These are phyloP conservation scores for Machimus rusticus DNA, from an alignment of 2,888 invertebrate genomes.

Conservation along the genomic window DNA sequence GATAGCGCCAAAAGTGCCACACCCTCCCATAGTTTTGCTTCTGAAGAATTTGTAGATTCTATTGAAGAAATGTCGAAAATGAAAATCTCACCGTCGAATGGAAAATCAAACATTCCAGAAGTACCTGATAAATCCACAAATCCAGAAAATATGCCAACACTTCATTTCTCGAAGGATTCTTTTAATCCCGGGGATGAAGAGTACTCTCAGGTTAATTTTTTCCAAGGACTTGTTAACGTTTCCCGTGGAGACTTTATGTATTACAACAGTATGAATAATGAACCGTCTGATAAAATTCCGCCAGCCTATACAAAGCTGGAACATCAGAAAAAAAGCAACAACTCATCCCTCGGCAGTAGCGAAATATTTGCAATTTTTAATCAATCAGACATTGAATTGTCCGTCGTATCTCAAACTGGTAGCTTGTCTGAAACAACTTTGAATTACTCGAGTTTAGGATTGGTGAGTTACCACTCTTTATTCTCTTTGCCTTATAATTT, in stretches of 20 bases:
- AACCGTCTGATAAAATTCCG: slow-evolving; percentile 11
- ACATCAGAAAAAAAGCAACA: not conserved
- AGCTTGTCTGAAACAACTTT: slow-evolving; percentile 53
- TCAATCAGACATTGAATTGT: slow-evolving; percentile 52
- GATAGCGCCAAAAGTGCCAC: not conserved
- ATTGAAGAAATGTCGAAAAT: slow-evolving; percentile 43
- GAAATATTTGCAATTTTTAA: slow-evolving; percentile 54
- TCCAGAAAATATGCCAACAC: not conserved
- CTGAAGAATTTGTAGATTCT: slow-evolving; percentile 43
- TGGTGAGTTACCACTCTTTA: slow-evolving; percentile 52
- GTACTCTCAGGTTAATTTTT: slow-evolving; percentile 40
- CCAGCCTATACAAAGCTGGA: slow-evolving; percentile 44
- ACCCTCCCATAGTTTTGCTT: not conserved
- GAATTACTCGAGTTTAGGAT: slow-evolving; percentile 56
- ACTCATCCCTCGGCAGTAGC: not conserved
- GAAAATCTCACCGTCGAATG: not conserved
- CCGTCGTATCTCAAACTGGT: slow-evolving; percentile 49
- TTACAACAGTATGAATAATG: slow-evolving; percentile 25
- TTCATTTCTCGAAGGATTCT: not conserved
- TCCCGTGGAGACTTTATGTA: slow-evolving; percentile 52
- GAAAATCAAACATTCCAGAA: not conserved
- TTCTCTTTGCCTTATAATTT: not conserved
- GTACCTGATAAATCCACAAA: not conserved
- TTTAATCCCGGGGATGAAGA: slow-evolving; percentile 21
- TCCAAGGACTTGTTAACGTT: slow-evolving; percentile 52